Evolutionary conservation across 2,797 vertebrate genomes (phyloP).

Genomic region (Sternotherus odoratus): DNA sequence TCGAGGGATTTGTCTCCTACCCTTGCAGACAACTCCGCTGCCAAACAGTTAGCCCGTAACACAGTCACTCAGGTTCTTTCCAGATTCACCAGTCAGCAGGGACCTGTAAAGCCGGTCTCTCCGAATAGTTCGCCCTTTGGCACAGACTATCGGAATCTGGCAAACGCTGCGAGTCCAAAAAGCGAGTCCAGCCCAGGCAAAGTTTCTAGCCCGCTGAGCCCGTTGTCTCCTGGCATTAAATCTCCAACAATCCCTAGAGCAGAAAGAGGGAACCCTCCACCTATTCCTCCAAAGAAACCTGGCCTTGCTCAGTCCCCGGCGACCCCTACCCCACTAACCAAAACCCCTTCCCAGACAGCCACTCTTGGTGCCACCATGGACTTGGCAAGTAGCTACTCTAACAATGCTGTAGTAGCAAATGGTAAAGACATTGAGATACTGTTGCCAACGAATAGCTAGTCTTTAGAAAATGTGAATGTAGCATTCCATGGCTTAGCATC

Average conservation of each 20-base stretch:
- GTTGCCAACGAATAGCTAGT: constrained; percentile 92
- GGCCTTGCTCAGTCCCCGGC: constrained; percentile 90
- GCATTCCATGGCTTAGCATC: constrained; percentile 74
- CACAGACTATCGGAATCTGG: constrained; percentile 94
- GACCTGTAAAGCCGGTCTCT: constrained; percentile 86
- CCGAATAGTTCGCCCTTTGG: constrained; percentile 96
- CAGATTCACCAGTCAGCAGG: constrained; percentile 95
- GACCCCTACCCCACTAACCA: constrained; percentile 81
- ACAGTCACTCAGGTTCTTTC: constrained; percentile 99
- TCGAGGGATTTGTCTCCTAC: constrained; percentile 95
- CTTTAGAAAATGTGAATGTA: constrained; percentile 10
- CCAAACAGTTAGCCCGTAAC: constrained; percentile 97
- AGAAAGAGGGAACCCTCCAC: constrained; percentile 90
- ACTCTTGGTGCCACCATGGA: constrained; percentile 81
- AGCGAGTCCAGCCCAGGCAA: constrained; percentile 82
- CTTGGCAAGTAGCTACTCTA: constrained; percentile 87
- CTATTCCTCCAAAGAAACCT: constrained; percentile 93
- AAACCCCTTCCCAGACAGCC: constrained; percentile 63
- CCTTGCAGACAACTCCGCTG: constrained; percentile 88
- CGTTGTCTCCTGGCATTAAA: constrained; percentile 89
- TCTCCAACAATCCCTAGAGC: constrained; percentile 91
- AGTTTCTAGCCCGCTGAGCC: constrained; percentile 84
- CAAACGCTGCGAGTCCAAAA: constrained; percentile 82
- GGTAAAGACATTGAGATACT: constrained; percentile 92
- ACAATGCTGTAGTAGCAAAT: constrained; percentile 83